Evolutionary conservation across 30 jellyfish, hydroid and myxozoan species (phyloP).

Genomic region (Turritopsis dohrnii): DNA sequence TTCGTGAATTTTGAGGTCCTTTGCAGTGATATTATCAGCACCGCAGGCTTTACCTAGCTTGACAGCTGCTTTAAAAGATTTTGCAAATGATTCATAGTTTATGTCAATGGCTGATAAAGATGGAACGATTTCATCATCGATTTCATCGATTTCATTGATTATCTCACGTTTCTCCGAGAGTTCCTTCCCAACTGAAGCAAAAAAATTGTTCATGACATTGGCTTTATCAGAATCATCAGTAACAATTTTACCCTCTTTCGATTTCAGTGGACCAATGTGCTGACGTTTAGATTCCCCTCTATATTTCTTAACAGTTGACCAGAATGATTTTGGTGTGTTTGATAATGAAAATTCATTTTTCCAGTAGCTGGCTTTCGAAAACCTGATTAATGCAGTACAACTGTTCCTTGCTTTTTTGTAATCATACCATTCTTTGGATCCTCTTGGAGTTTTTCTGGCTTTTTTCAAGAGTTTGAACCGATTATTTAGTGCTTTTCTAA

Average conservation of each 20-base stretch:
- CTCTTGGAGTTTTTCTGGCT: background rate
- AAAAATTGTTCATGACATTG: background rate
- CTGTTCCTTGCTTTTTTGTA: background rate
- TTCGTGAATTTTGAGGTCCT: too few species aligned
- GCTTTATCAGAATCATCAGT: background rate
- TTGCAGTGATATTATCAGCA: background rate
- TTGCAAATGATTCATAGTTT: background rate
- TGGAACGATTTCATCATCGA: background rate
- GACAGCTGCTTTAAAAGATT: background rate
- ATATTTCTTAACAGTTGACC: background rate
- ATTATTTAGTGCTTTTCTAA: background rate
- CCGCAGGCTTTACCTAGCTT: background rate
- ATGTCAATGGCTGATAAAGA: background rate
- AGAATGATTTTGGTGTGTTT: background rate
- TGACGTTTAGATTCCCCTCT: background rate
- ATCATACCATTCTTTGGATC: background rate
- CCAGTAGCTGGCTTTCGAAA: background rate
- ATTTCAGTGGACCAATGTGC: background rate
- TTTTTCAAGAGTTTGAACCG: background rate
- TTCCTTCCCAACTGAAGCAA: background rate
- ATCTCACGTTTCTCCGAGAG: background rate
- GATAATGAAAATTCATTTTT: background rate
- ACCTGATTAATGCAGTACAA: background rate
- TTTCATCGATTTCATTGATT: background rate
- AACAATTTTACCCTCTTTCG: background rate